Percentiles rank a stretch among this genome's conserved stretches.
Evolutionary conservation across 2,113 vertebrate genomes (phyloP).

Genomic region (Salvelinus namaycush): DNA sequence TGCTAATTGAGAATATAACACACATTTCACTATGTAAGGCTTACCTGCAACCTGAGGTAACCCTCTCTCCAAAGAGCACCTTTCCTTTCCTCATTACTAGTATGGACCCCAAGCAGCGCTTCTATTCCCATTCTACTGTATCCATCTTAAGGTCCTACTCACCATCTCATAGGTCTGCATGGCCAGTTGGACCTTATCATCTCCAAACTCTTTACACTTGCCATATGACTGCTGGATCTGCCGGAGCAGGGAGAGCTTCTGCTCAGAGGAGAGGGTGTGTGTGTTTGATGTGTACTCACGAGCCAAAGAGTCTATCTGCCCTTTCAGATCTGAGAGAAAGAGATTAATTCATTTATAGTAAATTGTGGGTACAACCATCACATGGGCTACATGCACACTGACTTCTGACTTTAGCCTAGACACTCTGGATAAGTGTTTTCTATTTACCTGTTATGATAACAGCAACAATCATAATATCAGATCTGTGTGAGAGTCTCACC

Average conservation of each 20-base stretch:
- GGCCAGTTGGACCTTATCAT: conserved; percentile 90
- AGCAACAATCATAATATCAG: neutral
- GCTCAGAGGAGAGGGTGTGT: conserved; percentile 80
- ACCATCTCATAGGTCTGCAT: conserved; percentile 95
- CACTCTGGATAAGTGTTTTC: no score
- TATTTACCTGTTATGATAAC: neutral
- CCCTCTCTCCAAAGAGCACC: no score
- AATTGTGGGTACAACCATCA: neutral
- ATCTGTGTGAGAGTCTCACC: conserved; percentile 62
- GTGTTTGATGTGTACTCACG: conserved; percentile 85
- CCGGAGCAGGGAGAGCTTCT: conserved; percentile 83
- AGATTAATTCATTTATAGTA: neutral
- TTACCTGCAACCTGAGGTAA: no score
- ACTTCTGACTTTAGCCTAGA: no score
- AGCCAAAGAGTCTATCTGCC: conserved; percentile 86
- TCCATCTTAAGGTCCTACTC: conserved; percentile 42
- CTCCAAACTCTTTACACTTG: conserved; percentile 89
- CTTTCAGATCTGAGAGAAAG: conserved; percentile 80
- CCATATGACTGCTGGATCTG: conserved; percentile 88
- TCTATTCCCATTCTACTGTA: no score
- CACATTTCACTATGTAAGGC: no score
- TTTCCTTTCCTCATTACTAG: no score
- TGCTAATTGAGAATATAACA: no score
- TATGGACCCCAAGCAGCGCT: no score
- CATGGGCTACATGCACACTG: no score